Conservation (phyloP, 2,888 invertebrate genomes). For the Sepiola atlantica region DNA sequence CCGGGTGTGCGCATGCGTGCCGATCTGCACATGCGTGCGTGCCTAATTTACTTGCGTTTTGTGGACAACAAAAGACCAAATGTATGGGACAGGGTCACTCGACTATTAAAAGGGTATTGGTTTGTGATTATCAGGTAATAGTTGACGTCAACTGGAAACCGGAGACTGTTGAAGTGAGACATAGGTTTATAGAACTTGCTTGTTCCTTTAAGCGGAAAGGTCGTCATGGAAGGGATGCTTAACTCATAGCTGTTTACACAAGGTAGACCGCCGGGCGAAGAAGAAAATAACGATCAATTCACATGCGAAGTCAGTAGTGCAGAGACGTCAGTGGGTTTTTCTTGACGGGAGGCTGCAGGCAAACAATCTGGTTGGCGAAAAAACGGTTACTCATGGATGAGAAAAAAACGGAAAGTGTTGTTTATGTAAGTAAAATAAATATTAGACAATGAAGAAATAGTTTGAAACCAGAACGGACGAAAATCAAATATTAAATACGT, state of each 20-base stretch:
- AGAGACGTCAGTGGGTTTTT: not conserved
- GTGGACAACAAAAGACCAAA: not conserved
- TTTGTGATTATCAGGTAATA: conserved; percentile 32
- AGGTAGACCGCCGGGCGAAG: not conserved
- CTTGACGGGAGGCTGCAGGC: not conserved
- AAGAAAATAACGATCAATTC: not conserved
- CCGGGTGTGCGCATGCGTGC: not conserved
- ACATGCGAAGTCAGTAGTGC: not conserved
- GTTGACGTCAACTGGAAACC: not conserved
- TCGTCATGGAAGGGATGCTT: not conserved
- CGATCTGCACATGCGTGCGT: not conserved
- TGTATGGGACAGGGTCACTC: not conserved
- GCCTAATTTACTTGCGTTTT: not conserved
- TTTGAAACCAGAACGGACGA: not conserved
- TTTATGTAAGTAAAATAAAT: not conserved
- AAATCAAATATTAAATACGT: too few relatives aligned
- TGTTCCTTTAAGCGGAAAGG: not conserved
- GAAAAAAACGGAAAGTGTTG: not conserved
- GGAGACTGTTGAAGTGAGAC: not conserved
- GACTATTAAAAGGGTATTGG: not conserved
- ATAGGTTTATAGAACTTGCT: not conserved
- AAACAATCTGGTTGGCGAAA: not conserved
- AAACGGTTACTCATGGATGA: not conserved
- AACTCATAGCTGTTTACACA: not conserved
- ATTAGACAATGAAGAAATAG: not conserved